Evolutionary conservation across 2,888 invertebrate species (phyloP).

Genomic region (Hypsopygia costalis): DNA sequence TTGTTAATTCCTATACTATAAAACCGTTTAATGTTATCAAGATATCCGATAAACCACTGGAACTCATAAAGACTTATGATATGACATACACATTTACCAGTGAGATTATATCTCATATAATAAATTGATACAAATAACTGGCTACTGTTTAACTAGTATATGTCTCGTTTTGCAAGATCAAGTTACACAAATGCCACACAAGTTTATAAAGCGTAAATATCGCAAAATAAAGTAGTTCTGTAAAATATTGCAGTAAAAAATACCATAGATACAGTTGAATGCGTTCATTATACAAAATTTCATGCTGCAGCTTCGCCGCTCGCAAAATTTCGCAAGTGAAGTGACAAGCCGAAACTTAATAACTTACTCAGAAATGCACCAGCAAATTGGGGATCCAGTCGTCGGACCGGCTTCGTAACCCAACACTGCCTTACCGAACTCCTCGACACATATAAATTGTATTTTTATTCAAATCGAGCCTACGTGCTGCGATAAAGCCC

Average conservation of each 20-base stretch:
- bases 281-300: slow-evolving; percentile 25
- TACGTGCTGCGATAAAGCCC: slow-evolving; percentile 73
- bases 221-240: no score
- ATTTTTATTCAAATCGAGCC: slow-evolving; percentile 79
- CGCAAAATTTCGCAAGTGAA: slow-evolving; percentile 74
- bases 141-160: background rate
- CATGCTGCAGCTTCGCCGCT: slow-evolving; percentile 37
- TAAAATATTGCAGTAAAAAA: slow-evolving; percentile 8
- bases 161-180: background rate
- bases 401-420: slow-evolving; percentile 72
- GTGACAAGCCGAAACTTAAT: slow-evolving; percentile 80
- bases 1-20: background rate
- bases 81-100: background rate
- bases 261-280: slow-evolving; percentile 16
- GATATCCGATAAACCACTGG: background rate
- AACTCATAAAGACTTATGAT: background rate
- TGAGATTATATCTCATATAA: background rate
- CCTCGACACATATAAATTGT: slow-evolving; percentile 78
- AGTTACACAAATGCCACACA: background rate
- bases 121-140: background rate
- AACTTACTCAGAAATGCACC: slow-evolving; percentile 78
- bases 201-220: no score
- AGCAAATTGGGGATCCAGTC: slow-evolving; percentile 74
- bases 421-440: slow-evolving; percentile 68
- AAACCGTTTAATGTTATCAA: background rate